Conservation (phyloP, 2,888 invertebrate genomes). For the Lagria hirta region DNA sequence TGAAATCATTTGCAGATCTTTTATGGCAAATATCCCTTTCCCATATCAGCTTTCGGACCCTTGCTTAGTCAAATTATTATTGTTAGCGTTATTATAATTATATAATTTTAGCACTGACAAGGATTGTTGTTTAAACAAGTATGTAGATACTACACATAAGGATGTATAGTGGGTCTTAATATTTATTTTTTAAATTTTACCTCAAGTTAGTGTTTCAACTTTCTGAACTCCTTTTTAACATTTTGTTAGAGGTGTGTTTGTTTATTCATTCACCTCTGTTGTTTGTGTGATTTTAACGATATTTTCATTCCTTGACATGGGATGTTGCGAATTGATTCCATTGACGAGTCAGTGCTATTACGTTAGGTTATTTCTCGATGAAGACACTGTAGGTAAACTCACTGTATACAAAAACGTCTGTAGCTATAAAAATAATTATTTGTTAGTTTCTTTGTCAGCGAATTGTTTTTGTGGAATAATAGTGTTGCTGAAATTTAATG, state of each 20-base stretch:
- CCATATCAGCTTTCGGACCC: constrained; percentile 46
- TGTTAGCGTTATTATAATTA: constrained; percentile 21
- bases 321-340: constrained; percentile 18
- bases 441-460: constrained; percentile 21
- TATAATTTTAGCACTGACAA: constrained; percentile 37
- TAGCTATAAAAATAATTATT: constrained; percentile 23
- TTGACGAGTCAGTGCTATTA: constrained; percentile 13
- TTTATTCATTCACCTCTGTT: no score
- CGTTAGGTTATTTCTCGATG: constrained; percentile 13
- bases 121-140: constrained; percentile 44
- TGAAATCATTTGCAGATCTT: constrained; percentile 43
- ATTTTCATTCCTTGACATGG: constrained; percentile 14
- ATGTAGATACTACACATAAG: no score
- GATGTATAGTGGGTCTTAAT: no score
- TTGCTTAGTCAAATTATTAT: constrained; percentile 40
- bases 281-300: constrained; percentile 2
- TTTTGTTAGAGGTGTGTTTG: no score
- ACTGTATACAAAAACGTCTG: constrained; percentile 21
- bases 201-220: no score
- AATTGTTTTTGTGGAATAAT: constrained; percentile 24
- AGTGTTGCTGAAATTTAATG: no score
- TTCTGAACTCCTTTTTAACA: no score
- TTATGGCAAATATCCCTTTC: constrained; percentile 37
- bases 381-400: constrained; percentile 23
- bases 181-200: no score